Conservation (phyloP, 2,113 vertebrate genomes). For the Eupsittula cactorum region DNA sequence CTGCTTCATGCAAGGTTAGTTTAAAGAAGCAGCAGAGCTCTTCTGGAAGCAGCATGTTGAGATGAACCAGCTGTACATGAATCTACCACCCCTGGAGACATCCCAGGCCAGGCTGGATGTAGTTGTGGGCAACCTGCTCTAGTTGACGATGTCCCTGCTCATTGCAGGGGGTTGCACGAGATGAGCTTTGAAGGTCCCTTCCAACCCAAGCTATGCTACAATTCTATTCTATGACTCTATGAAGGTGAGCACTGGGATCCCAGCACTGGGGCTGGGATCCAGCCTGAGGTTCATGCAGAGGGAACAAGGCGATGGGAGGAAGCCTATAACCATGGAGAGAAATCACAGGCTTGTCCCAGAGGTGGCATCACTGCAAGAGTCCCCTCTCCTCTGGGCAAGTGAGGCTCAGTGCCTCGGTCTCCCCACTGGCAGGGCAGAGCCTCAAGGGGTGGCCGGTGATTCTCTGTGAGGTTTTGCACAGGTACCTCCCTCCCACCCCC, state of each 20-base stretch:
- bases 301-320: background rate
- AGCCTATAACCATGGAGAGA: background rate
- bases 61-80: background rate
- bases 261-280: background rate
- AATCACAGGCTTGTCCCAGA: background rate
- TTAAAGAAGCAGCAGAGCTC: background rate
- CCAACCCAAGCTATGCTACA: background rate
- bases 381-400: background rate
- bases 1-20: background rate
- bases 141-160: background rate
- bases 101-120: background rate
- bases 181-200: background rate
- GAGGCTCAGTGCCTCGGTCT: background rate
- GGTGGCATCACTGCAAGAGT: background rate
- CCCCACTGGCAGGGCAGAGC: background rate
- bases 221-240: background rate
- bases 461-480: background rate
- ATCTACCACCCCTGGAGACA: background rate
- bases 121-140: background rate
- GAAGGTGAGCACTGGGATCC: background rate
- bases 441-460: background rate
- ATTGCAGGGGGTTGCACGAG: background rate
- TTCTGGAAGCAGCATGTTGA: fast-evolving
- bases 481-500: background rate
- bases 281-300: background rate